phyloP scores from a whole-genome alignment of 2,888 invertebrate species.

The Suillia variegata region DNA sequence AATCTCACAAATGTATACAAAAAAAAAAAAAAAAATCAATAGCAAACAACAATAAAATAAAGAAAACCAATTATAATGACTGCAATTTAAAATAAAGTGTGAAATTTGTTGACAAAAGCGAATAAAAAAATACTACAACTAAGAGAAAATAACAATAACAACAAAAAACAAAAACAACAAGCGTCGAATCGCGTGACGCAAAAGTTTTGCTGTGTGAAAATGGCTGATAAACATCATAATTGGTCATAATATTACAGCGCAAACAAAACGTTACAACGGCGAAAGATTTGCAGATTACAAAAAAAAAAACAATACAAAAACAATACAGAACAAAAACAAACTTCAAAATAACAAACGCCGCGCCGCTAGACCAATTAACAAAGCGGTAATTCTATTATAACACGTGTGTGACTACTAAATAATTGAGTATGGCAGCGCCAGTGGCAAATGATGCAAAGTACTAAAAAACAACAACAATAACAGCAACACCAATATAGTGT shows the following conservation, averaged over 20 bases:
- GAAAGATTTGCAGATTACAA: conserved; percentile 6
- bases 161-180: not conserved
- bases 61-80: too few relatives aligned
- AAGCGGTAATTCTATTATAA: conserved; percentile 30
- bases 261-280: conserved; percentile 28
- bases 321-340: too few relatives aligned
- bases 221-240: conserved; percentile 47
- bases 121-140: too few relatives aligned
- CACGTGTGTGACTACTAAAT: conserved; percentile 18
- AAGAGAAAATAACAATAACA: too few relatives aligned
- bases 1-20: not conserved
- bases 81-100: not conserved
- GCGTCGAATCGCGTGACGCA: conserved; percentile 35
- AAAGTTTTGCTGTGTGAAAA: conserved; percentile 37
- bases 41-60: too few relatives aligned
- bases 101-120: not conserved
- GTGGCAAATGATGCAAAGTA: too few relatives aligned
- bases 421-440: conserved; percentile 8
- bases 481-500: conserved; percentile 9
- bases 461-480: too few relatives aligned
- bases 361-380: conserved; percentile 16
- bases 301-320: too few relatives aligned
- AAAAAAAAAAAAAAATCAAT: not conserved
- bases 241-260: conserved; percentile 43
- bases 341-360: too few relatives aligned